These are phyloP conservation scores for Ceratitis capitata DNA, from an alignment of 1,140 invertebrate genomes.

Conservation along the genomic window DNA sequence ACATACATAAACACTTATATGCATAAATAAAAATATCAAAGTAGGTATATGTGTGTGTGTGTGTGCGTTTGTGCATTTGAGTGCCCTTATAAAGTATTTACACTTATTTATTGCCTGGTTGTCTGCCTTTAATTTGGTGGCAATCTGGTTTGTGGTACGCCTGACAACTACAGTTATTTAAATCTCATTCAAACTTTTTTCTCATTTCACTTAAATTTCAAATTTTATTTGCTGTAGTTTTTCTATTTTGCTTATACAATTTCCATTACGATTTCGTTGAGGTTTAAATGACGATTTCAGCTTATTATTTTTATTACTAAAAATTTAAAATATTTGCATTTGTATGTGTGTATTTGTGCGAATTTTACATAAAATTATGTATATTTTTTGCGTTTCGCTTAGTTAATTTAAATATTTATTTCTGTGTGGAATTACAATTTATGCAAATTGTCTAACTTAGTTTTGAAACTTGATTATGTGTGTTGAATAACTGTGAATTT, in stretches of 20 bases:
- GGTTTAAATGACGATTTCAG: not conserved
- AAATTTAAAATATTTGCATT: not conserved
- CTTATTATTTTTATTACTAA: not conserved
- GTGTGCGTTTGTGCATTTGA: not conserved
- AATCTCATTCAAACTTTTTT: not conserved
- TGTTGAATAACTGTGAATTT: too few species aligned
- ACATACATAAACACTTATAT: not conserved
- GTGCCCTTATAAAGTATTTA: not conserved
- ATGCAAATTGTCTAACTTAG: not conserved
- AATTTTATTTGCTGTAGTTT: too few species aligned
- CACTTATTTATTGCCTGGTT: not conserved
- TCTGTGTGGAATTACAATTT: not conserved
- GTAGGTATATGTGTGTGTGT: too few species aligned
- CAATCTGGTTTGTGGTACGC: not conserved
- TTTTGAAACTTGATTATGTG: not conserved
- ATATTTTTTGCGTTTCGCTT: not conserved
- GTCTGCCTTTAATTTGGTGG: not conserved
- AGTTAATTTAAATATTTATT: constrained; percentile 3
- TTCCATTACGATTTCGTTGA: not conserved
- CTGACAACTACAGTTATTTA: too few species aligned
- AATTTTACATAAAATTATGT: not conserved
- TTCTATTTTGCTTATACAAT: not conserved
- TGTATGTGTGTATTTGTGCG: too few species aligned
- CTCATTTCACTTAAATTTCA: too few species aligned
- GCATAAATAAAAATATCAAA: too few species aligned